Conservation (phyloP, 2,888 invertebrate species). For the Drosophila borborema region DNA sequence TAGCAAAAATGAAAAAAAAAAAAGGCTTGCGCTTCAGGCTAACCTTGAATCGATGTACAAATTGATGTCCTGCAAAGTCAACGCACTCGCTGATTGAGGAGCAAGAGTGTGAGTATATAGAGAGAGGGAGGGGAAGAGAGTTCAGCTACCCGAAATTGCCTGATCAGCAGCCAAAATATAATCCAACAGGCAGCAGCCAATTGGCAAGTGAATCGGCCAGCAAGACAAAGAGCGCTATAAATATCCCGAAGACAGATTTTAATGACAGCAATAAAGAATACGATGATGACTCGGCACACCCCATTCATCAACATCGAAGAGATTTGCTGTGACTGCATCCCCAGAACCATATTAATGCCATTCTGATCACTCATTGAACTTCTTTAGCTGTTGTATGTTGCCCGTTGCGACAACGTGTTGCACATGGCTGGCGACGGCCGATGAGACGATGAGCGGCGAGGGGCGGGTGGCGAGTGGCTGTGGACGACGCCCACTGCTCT, state of each 20-base stretch:
- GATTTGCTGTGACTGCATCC: conserved; percentile 5
- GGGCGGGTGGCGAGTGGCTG: background rate
- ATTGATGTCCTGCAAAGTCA: conserved; percentile 35
- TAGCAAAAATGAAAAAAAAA: background rate
- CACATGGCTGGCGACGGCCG: conserved; percentile 64
- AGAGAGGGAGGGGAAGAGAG: conserved; percentile 8
- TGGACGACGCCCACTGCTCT: conserved; percentile 43
- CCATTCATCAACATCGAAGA: conserved; percentile 78
- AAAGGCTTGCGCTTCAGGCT: background rate
- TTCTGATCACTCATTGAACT: conserved; percentile 64
- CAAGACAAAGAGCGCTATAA: conserved; percentile 65
- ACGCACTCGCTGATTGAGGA: conserved; percentile 16
- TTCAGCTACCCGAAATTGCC: conserved; percentile 56
- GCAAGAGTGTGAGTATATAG: conserved; percentile 3
- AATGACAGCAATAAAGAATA: conserved; percentile 81
- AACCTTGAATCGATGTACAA: conserved; percentile 39
- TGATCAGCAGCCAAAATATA: conserved; percentile 45
- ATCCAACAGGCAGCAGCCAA: conserved; percentile 40
- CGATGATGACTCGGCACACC: conserved; percentile 76
- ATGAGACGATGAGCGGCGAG: background rate
- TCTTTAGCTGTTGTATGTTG: conserved; percentile 45
- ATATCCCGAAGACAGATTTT: conserved; percentile 71
- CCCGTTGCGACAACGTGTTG: conserved; percentile 79
- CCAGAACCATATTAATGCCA: conserved; percentile 15
- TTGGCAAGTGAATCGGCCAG: conserved; percentile 43